These are phyloP conservation scores for Latheticus oryzae DNA, from an alignment of 2,888 invertebrate genomes.

Conservation along the genomic window DNA sequence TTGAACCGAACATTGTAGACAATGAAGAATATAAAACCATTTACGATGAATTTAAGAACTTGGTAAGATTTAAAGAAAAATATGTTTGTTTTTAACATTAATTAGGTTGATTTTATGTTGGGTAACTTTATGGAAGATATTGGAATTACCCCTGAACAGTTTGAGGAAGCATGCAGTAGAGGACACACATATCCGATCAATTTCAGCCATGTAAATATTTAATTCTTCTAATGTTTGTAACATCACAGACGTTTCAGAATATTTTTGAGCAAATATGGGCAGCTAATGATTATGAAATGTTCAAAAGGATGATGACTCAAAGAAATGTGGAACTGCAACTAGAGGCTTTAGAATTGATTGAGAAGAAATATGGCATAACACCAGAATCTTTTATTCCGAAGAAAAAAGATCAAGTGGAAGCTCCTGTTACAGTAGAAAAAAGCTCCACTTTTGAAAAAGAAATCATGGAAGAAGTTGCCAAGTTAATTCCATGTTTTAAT, in stretches of 20 bases:
- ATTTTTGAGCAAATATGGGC: slow-evolving; percentile 88
- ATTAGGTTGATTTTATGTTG: slow-evolving; percentile 86
- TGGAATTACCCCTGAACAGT: slow-evolving; percentile 88
- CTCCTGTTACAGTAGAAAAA: slow-evolving; percentile 48
- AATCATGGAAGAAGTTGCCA: slow-evolving; percentile 65
- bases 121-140: slow-evolving; percentile 94
- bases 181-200: slow-evolving; percentile 66
- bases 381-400: slow-evolving; percentile 73
- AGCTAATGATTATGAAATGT: slow-evolving; percentile 90
- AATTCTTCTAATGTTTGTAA: too few relatives aligned
- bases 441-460: slow-evolving; percentile 59
- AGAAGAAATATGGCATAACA: slow-evolving; percentile 78
- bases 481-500: slow-evolving; percentile 52
- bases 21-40: slow-evolving; percentile 79
- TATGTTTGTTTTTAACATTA: slow-evolving; percentile 2
- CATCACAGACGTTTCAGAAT: slow-evolving; percentile 61
- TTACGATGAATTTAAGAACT: slow-evolving; percentile 87
- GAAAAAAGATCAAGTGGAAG: slow-evolving; percentile 56
- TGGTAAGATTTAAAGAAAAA: slow-evolving; percentile 70
- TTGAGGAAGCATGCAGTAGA: slow-evolving; percentile 81
- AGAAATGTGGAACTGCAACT: slow-evolving; percentile 92
- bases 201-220: slow-evolving; percentile 67
- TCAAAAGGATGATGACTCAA: slow-evolving; percentile 92
- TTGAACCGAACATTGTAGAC: slow-evolving; percentile 82
- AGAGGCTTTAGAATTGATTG: slow-evolving; percentile 87